Evolutionary conservation across 1,140 invertebrate genomes (phyloP), one percentile per base, ranked within the genome.

Genomic region (Thaumatotibia leucotreta): DNA sequence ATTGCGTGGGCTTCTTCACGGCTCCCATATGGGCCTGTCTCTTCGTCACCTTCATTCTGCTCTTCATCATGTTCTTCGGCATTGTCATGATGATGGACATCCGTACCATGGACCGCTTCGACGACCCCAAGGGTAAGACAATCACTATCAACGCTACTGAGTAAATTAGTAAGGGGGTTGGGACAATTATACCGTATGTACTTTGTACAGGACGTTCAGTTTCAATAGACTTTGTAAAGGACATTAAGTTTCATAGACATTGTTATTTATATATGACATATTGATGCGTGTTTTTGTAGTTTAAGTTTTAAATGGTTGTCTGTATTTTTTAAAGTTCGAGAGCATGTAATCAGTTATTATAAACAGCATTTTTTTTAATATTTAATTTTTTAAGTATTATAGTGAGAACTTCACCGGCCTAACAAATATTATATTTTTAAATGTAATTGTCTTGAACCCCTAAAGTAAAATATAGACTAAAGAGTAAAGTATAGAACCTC

Each of bases 81-180:
- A 92, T 99, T 14, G 93, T 93, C 65, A 98, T 99, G 96, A 95
- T 99, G 80, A 94, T 98, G 91, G 96, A 97, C 76, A 98, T 99
- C 70, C 96, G 96, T 74, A 99, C 98, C 24, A 99, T 98, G 96
- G 99, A 99, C 91, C 93, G 97, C 72, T 99, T 99, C 91, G 99
- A 99, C 91, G 98, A 99, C 92, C 97, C 98, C 10, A 99, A 99
- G 91, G 98, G 98, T 68, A 99, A 99, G 91, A 96, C 97, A 2
- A 97, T 99, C 67, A 96, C 95, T 0, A 95, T 99, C 64, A 96
- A 94, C 76, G 93, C 93, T 27, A 82, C 88, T 9, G 96, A 97
- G 70, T 97, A 95, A 94, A 29, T 17, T 10, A 20, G 6, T 45
- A 2, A 20, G 4, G 17, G 39, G 39, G 4, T 45, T 20, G 39